Conservation (phyloP, 2,888 invertebrate species). For the Agelastica alni region DNA sequence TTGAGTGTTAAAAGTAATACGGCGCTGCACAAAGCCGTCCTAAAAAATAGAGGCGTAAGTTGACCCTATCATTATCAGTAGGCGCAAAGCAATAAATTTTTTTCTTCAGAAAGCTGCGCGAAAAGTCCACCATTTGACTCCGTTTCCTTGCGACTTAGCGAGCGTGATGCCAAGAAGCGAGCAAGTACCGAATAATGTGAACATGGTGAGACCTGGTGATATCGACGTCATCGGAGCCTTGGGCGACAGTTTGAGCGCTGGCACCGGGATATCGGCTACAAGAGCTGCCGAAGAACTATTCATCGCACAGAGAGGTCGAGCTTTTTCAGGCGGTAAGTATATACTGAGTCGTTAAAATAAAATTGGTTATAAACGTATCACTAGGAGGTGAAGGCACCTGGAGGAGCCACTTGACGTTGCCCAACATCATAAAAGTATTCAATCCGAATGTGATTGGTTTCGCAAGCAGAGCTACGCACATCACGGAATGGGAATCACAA, state of each 20-base stretch:
- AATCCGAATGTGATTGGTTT: slow-evolving; percentile 69
- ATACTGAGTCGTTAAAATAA: no score
- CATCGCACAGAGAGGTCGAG: slow-evolving; percentile 42
- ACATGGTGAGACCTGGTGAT: slow-evolving; percentile 68
- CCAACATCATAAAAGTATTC: slow-evolving; percentile 67
- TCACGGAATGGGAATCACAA: slow-evolving; percentile 55
- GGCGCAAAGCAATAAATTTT: not conserved
- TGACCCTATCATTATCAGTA: no score
- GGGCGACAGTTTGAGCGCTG: slow-evolving; percentile 73
- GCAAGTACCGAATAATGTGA: slow-evolving; percentile 64
- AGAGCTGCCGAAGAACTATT: slow-evolving; percentile 23
- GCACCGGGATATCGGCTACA: slow-evolving; percentile 66
- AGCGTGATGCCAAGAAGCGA: slow-evolving; percentile 44
- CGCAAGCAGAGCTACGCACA: slow-evolving; percentile 59
- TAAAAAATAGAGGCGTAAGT: no score
- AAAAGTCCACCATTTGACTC: no score
- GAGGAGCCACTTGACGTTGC: slow-evolving; percentile 61
- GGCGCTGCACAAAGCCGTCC: no score
- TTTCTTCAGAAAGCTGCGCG: slow-evolving; percentile 29
- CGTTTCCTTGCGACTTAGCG: slow-evolving; percentile 61
- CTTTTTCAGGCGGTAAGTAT: slow-evolving; percentile 42
- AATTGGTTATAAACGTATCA: no score
- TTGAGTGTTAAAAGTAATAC: no score
- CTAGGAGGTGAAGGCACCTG: slow-evolving; percentile 61
- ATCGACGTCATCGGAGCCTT: slow-evolving; percentile 72